Evolutionary conservation across 2,113 vertebrate species (phyloP).

Genomic region (Callaeas wilsoni): DNA sequence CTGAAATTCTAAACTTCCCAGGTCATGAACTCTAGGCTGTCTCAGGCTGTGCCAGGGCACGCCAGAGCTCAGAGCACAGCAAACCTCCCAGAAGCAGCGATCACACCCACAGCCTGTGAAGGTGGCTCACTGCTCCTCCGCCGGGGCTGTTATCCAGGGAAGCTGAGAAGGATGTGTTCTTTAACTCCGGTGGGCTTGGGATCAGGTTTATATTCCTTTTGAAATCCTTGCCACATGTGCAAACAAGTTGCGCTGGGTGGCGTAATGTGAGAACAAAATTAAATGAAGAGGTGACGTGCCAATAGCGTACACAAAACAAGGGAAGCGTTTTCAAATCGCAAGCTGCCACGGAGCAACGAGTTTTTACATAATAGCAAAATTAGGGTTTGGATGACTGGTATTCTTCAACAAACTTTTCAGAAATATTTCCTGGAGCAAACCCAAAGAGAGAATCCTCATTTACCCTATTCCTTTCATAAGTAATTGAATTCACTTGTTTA

Average conservation of each 20-base stretch:
- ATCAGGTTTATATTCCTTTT: neutral
- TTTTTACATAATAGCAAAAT: constrained; percentile 66
- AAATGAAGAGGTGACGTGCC: constrained; percentile 57
- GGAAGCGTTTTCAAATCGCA: constrained; percentile 60
- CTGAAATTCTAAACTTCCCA: neutral
- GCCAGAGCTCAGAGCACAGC: neutral
- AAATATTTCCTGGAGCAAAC: constrained; percentile 70
- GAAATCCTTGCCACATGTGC: neutral
- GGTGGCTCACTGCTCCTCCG: neutral
- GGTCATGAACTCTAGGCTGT: neutral
- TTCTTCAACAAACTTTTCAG: constrained; percentile 72
- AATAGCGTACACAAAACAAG: constrained; percentile 40
- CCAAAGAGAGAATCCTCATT: constrained; percentile 62
- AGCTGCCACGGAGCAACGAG: constrained; percentile 5
- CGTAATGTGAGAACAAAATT: constrained; percentile 48
- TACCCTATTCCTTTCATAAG: constrained; percentile 61
- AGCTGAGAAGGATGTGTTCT: neutral
- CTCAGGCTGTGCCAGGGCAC: neutral
- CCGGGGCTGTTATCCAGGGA: neutral
- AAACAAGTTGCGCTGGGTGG: constrained; percentile 43
- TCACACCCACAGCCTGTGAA: neutral
- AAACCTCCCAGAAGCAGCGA: neutral
- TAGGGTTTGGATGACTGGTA: constrained; percentile 64
- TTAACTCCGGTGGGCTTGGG: neutral
- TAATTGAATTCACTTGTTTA: constrained; percentile 68